Base-by-base conservation (phyloP, 2,113 vertebrate species). In the Semicossyphus pulcher region DNA sequence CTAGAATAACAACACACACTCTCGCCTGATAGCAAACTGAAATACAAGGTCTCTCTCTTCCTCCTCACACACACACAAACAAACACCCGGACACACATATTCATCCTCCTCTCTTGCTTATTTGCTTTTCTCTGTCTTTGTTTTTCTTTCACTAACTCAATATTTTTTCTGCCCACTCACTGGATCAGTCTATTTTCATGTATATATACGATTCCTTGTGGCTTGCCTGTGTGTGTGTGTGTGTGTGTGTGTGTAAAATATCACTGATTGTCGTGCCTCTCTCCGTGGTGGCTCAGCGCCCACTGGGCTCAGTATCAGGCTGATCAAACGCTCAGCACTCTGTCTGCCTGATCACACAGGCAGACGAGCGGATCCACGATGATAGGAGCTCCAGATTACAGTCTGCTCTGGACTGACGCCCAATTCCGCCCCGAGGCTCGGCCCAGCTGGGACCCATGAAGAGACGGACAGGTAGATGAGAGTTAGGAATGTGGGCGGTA, bases 311-410 rank as follows among this genome's bases (percentile, higher is more conserved):
- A 2, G 51, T 78, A 72, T 86, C 85, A 37, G 65, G 32, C 60
- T 78, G 71, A 90, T 88, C 85, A 77, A 76, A 84, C 56, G 81
- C 74, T 85, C 82, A 77, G 72, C 75, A 56, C 67, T 76, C 71
- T 20, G 74, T 74, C 37, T 47, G 72, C 80, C 79, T 72, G 78
- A 77, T 82, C 68, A 77, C 48, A 71, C 58, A 76, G 67, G 59
- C 77, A 71, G 66, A 84, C 58, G 67, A 82, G 83, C 59, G 54
- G 81, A 69, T 81, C 80, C 70, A 64, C 5, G 44, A 69, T 72
- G 83, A 85, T 75, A 53, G 31, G 16, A 75, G 77, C 80, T 81
- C 71, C 47, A 84, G 80, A 88, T 86, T 72, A 83, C 58, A 83
- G 69, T 61, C 72, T 68, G 69, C 69, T 42, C 47, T 29, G 56